A percentile compares a stretch with the other conserved stretches of the same genome.
Evolutionary conservation across 2,888 invertebrate species (phyloP).

Genomic region (Urechis unicinctus): DNA sequence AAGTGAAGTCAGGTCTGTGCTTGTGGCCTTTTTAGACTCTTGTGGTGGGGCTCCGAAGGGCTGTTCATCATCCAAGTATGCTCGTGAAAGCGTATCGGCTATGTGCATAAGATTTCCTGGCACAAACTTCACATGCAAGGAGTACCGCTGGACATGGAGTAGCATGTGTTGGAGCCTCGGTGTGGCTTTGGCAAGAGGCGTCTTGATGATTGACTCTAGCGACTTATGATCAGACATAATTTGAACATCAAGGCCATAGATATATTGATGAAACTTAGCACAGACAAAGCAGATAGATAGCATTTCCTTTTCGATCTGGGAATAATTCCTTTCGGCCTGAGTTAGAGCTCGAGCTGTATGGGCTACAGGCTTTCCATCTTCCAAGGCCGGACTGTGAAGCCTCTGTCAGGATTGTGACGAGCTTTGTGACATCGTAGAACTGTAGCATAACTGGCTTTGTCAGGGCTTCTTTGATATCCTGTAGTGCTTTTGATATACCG

Average conservation of each 20-base stretch:
- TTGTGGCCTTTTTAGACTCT: too few species aligned
- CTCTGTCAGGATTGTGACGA: conserved; percentile 11
- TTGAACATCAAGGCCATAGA: conserved; percentile 12
- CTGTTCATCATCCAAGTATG: too few species aligned
- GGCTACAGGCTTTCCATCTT: conserved; percentile 14
- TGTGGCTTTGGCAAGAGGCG: conserved; percentile 4
- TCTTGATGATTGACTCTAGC: conserved; percentile 13
- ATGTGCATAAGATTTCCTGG: conserved; percentile 20
- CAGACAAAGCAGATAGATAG: conserved; percentile 17
- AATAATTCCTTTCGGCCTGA: conserved; percentile 17
- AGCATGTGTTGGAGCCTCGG: conserved; percentile 17
- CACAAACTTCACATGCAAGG: conserved; percentile 8
- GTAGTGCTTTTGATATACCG: too few species aligned
- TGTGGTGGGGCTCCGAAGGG: too few species aligned
- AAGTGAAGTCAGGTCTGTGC: too few species aligned
- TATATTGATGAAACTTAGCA: conserved; percentile 16
- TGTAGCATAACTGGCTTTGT: too few species aligned
- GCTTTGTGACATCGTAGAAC: conserved; percentile 9
- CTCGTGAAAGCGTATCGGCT: conserved; percentile 22
- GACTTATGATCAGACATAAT: conserved; percentile 21
- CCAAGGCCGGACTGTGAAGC: conserved; percentile 18
- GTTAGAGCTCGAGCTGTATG: conserved; percentile 21
- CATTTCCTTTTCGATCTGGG: conserved; percentile 19
- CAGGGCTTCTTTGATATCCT: too few species aligned
- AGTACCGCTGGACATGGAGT: conserved; percentile 13